Base-by-base conservation (phyloP, 2,888 invertebrate genomes). In the Cerceris rybyensis region DNA sequence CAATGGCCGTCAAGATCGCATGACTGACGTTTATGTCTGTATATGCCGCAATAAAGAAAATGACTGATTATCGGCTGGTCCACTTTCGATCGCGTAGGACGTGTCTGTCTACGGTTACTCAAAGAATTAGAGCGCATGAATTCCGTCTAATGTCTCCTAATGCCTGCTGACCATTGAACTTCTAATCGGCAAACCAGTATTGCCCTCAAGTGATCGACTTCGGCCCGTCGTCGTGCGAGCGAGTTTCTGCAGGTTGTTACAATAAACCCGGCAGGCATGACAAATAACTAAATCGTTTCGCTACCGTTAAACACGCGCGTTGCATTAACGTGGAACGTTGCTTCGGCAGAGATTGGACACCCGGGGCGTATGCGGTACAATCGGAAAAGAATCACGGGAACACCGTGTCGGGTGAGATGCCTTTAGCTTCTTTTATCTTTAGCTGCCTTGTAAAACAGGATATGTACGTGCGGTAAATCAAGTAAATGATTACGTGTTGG, bases 151-250 rank as follows among this genome's bases (percentile, higher is more conserved):
- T 65, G 70, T 42, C 50, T 68, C 55, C 69, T 60, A 81, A 81
- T 72, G 72, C 63, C 49, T 50, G 60, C n/a, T 81, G 81, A 79
- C 81, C 84, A 76, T 85, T 84, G 84, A 84, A 83, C 84, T 84
- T 85, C 73, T 75, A 74, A 72, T 75, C 73, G 70, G 17, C 46
- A 69, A 78, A 74, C 74, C 76, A 75, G 71, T 78, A 79, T 75
- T 70, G 69, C 65, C 61, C 70, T 64, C 79, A 59, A 68, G 60
- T 61, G 39, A 6, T 17, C 43, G 55, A 49, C 55, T 55, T 14
- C 43, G 57, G 46, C 50, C 66, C 16, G 43, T 11, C 39, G 13
- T 6, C n/a, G 11, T 6, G 6, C n/a, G 7, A 41, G n/a, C 65
- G 16, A 63, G 60, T 67, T 8, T 52, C 57, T 63, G 43, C 78